phyloP scores from a whole-genome alignment of 1,140 invertebrate genomes.

The Rhopalosiphum padi region DNA sequence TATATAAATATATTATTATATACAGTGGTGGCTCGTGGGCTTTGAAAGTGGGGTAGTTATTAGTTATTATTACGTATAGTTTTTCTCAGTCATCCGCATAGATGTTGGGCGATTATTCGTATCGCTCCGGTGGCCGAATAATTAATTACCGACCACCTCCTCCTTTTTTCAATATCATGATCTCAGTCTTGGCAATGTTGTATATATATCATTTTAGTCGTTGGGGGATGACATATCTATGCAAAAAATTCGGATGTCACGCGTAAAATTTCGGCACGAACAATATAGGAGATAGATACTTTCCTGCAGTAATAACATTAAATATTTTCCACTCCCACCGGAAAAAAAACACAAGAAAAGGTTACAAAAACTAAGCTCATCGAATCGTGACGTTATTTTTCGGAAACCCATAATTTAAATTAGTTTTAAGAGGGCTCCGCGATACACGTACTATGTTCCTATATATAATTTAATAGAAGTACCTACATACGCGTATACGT shows the following conservation, averaged over 20 bases:
- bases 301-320: neutral
- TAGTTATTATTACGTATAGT: no score
- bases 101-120: no score
- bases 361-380: neutral
- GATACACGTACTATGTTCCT: neutral
- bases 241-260: neutral
- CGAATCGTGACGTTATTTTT: constrained; percentile 14
- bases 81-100: no score
- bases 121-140: no score
- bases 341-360: neutral
- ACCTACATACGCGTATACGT: neutral
- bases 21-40: no score
- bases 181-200: no score
- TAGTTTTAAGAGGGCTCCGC: neutral
- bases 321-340: neutral
- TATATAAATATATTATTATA: no score
- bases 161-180: no score
- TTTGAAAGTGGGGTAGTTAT: no score
- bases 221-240: neutral
- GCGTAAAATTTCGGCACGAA: neutral
- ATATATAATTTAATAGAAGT: neutral
- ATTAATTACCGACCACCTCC: no score
- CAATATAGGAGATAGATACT: neutral
- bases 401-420: constrained; percentile 13
- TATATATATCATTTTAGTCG: no score